phyloP scores from a whole-genome alignment of 1,140 invertebrate species.

The Lepidurus apus region DNA sequence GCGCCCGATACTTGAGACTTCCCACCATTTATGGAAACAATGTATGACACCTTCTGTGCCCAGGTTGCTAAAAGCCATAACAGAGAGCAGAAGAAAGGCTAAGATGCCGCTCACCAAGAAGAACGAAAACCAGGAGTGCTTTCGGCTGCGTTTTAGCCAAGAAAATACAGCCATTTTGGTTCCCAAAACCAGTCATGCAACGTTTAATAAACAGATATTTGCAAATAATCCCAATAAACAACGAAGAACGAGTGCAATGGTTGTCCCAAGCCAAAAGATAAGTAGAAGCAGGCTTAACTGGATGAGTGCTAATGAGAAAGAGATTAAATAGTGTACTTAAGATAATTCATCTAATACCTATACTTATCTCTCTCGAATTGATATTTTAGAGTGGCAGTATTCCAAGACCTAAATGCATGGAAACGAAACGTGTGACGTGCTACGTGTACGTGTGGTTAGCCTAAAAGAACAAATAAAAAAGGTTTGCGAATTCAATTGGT shows the following conservation, averaged over 20 bases:
- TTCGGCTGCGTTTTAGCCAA: not conserved
- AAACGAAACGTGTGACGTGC: too few relatives aligned
- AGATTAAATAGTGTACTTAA: not conserved
- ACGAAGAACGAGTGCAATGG: not conserved
- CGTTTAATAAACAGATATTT: not conserved
- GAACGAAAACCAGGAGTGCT: not conserved
- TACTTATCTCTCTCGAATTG: too few relatives aligned
- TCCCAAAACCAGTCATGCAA: not conserved
- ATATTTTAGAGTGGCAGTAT: too few relatives aligned
- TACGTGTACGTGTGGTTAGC: too few relatives aligned
- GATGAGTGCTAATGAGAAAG: not conserved
- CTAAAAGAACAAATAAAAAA: too few relatives aligned
- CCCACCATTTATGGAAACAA: not conserved
- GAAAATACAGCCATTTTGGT: not conserved
- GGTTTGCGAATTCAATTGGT: too few relatives aligned
- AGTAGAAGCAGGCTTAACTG: not conserved
- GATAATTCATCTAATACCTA: not conserved
- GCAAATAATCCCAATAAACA: not conserved
- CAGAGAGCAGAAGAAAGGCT: not conserved
- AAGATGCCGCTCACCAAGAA: not conserved
- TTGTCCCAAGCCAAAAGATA: not conserved
- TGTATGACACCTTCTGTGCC: not conserved
- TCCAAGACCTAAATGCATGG: too few relatives aligned
- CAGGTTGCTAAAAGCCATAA: not conserved
- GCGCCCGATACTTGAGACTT: not conserved